phyloP scores from a whole-genome alignment of 2,113 vertebrate genomes.

The Marmota flaviventris region DNA sequence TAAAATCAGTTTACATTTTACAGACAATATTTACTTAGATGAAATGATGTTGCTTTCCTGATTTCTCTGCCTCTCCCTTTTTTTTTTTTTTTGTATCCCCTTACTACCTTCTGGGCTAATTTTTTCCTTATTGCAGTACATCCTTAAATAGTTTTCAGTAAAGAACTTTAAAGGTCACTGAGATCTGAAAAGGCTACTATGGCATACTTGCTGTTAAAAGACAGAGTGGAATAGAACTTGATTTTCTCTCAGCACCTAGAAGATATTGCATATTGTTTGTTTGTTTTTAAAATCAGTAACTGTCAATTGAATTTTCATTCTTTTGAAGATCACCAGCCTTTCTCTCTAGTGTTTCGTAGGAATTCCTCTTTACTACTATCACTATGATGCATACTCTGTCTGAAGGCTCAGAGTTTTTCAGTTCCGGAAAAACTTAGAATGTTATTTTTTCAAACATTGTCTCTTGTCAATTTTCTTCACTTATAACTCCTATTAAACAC shows the following conservation, averaged over 20 bases:
- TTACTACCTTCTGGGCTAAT: background rate
- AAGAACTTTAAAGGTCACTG: background rate
- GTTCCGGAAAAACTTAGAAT: background rate
- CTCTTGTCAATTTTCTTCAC: background rate
- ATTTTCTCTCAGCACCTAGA: conserved; percentile 14
- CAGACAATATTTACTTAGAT: background rate
- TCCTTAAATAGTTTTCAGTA: background rate
- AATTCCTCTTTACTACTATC: background rate
- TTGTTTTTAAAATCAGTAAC: background rate
- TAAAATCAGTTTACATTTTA: background rate
- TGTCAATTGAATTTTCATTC: background rate
- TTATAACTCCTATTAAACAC: background rate
- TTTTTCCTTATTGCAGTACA: background rate
- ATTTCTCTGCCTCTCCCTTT: background rate
- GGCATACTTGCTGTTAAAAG: background rate
- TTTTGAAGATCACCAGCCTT: background rate
- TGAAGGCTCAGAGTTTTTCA: background rate
- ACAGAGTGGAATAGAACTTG: background rate
- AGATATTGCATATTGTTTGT: background rate
- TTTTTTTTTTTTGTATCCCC: background rate
- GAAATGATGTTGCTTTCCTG: background rate
- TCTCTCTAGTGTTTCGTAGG: background rate
- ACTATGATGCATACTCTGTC: background rate
- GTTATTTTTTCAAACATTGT: background rate
- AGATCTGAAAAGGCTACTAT: conserved; percentile 1